phyloP scores from a whole-genome alignment of 2,113 vertebrate genomes.

The Carassius gibelio region DNA sequence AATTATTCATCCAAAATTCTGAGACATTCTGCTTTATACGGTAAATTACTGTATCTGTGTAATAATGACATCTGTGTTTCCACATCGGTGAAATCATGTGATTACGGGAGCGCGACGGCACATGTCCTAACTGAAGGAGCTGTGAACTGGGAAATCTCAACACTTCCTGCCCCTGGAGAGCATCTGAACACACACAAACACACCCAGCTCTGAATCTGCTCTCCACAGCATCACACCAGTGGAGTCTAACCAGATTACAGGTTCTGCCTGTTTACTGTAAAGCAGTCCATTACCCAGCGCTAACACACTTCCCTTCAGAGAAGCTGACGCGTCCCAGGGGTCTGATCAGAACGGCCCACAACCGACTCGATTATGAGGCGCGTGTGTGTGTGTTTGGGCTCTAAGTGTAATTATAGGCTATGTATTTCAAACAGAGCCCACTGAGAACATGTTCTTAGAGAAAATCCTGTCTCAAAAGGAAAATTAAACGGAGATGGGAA shows the following conservation, averaged over 20 bases:
- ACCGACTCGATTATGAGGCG: constrained; percentile 30
- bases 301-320: constrained; percentile 19
- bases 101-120: background rate
- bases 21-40: background rate
- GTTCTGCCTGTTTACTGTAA: constrained; percentile 44
- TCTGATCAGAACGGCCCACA: constrained; percentile 23
- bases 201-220: constrained; percentile 8
- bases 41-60: background rate
- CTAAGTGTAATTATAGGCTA: constrained; percentile 18
- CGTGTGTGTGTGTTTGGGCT: background rate
- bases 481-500: background rate
- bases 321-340: background rate
- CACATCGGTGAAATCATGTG: background rate
- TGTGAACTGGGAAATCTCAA: constrained; percentile 29
- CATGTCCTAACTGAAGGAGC: background rate
- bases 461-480: background rate
- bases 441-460: background rate
- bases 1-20: no score
- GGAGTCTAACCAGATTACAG: constrained; percentile 41
- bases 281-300: constrained; percentile 36
- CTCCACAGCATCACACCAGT: background rate
- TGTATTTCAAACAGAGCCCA: background rate
- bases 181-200: background rate
- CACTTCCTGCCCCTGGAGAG: constrained; percentile 4
- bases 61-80: background rate